These are phyloP conservation scores for Cepaea hortensis DNA, from an alignment of 2,888 invertebrate genomes.

Conservation along the genomic window DNA sequence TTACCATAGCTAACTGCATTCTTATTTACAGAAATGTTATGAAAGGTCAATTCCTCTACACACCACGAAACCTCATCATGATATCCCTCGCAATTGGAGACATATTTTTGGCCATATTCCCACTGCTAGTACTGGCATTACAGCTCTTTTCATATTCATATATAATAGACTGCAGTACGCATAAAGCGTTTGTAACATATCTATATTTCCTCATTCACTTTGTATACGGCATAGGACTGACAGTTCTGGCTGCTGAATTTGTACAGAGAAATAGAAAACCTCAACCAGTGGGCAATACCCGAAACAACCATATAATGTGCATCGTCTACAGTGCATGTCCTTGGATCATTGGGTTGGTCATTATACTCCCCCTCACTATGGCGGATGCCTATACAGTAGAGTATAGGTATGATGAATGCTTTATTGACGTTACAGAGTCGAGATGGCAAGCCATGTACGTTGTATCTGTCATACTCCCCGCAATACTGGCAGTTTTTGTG, in stretches of 20 bases:
- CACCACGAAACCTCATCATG: background rate
- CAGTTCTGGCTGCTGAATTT: background rate
- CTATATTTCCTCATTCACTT: slow-evolving; percentile 6
- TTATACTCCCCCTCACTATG: slow-evolving; percentile 11
- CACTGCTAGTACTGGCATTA: background rate
- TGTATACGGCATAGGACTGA: slow-evolving; percentile 11
- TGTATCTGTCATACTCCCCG: background rate
- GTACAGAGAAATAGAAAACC: background rate
- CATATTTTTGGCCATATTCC: slow-evolving; percentile 15
- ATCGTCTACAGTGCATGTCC: slow-evolving; percentile 1
- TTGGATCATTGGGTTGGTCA: slow-evolving; percentile 8
- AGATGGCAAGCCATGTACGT: background rate
- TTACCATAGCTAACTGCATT: background rate
- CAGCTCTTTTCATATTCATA: background rate
- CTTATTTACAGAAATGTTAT: background rate
- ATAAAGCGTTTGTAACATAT: background rate
- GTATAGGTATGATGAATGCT: background rate
- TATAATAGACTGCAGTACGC: background rate
- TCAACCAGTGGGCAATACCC: background rate
- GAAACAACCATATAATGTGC: background rate
- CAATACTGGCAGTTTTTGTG: background rate
- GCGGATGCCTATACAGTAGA: background rate
- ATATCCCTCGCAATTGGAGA: slow-evolving; percentile 23
- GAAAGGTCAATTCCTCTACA: background rate
- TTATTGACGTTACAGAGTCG: no score